Percentiles rank a stretch among this genome's conserved stretches.
phyloP scores from a whole-genome alignment of 1,140 invertebrate species.

The Camponotus pennsylvanicus region DNA sequence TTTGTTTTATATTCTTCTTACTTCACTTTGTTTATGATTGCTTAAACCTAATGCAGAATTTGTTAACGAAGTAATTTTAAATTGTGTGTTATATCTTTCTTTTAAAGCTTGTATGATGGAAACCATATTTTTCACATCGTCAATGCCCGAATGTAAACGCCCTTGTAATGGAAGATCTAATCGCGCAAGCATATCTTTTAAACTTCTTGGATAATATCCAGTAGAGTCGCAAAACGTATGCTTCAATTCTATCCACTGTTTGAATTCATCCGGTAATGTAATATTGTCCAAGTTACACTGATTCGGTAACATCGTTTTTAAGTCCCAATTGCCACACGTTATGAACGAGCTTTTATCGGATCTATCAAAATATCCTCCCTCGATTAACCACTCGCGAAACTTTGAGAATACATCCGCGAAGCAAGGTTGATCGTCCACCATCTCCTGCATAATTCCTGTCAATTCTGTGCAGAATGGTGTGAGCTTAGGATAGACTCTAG shows the following conservation, averaged over 20 bases:
- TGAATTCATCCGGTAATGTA: constrained; percentile 85
- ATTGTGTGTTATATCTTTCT: constrained; percentile 69
- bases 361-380: constrained; percentile 76
- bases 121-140: constrained; percentile 81
- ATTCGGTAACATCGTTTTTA: constrained; percentile 87
- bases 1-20: not conserved
- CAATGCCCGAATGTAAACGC: constrained; percentile 81
- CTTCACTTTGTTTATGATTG: not conserved
- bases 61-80: constrained; percentile 74
- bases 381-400: constrained; percentile 82
- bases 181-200: constrained; percentile 79
- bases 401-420: constrained; percentile 81
- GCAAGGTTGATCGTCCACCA: constrained; percentile 78
- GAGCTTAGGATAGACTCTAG: constrained; percentile 85
- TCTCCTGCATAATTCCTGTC: constrained; percentile 86
- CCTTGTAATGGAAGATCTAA: constrained; percentile 77
- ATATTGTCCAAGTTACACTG: constrained; percentile 86
- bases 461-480: constrained; percentile 88
- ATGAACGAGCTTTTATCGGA: constrained; percentile 85
- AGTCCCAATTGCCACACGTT: constrained; percentile 90
- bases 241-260: constrained; percentile 89
- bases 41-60: not conserved
- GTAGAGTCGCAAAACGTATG: constrained; percentile 78
- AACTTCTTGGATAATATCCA: constrained; percentile 77
- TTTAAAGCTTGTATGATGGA: constrained; percentile 76